Conservation (phyloP, 2,888 invertebrate genomes). For the Elmis aenea region DNA sequence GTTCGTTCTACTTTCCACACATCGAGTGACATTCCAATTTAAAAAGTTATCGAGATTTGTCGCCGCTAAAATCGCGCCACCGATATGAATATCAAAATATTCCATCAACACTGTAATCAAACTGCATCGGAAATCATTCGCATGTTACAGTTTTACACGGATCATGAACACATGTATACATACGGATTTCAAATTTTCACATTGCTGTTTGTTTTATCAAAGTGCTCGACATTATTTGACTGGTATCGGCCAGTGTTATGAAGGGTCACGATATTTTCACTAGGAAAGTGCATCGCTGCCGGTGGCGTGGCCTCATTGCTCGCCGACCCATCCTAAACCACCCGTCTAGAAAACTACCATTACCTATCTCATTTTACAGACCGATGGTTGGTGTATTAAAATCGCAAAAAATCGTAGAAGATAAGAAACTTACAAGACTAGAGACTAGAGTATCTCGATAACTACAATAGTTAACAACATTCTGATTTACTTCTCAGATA, state of each 20-base stretch:
- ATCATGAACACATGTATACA: too few relatives aligned
- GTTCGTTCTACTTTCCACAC: too few relatives aligned
- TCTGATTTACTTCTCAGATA: too few relatives aligned
- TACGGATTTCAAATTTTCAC: too few relatives aligned
- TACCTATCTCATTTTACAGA: constrained; percentile 30
- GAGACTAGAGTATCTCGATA: too few relatives aligned
- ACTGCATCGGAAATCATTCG: too few relatives aligned
- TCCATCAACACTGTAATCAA: constrained; percentile 7
- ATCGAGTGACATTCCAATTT: constrained; percentile 18
- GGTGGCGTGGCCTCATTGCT: constrained; percentile 18
- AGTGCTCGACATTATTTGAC: too few relatives aligned
- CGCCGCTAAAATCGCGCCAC: constrained; percentile 9
- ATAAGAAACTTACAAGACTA: constrained; percentile 25
- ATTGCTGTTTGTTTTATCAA: too few relatives aligned
- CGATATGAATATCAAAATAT: constrained; percentile 11
- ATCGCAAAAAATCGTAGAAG: constrained; percentile 25
- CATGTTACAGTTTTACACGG: too few relatives aligned
- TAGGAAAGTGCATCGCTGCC: constrained; percentile 8
- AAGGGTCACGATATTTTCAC: too few relatives aligned
- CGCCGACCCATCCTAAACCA: constrained; percentile 18
- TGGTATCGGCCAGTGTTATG: too few relatives aligned
- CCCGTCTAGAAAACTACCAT: constrained; percentile 22
- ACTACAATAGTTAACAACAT: too few relatives aligned
- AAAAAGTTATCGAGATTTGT: constrained; percentile 12
- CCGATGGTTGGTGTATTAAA: constrained; percentile 25